Evolutionary conservation across 2,888 invertebrate species (phyloP).

Genomic region (Sicus ferrugineus): DNA sequence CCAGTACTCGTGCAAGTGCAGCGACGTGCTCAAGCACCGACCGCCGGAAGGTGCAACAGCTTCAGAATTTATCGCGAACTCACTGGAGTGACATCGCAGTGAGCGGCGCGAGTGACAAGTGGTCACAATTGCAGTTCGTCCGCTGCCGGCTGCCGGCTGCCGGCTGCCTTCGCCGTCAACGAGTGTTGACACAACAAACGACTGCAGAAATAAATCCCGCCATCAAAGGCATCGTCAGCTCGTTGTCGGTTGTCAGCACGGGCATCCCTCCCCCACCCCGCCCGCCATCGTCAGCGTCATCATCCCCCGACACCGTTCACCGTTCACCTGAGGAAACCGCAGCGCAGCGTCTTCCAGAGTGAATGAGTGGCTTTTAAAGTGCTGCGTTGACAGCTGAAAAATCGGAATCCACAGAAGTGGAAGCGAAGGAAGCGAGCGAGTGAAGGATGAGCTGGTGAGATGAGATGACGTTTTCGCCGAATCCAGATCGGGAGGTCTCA

Average conservation of each 20-base stretch:
- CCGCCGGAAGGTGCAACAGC: slow-evolving; percentile 52
- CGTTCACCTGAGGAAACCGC: slow-evolving; percentile 21
- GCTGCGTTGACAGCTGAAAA: slow-evolving; percentile 28
- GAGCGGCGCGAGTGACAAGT: slow-evolving; percentile 24
- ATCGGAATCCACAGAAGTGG: not conserved
- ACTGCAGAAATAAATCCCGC: slow-evolving; percentile 36
- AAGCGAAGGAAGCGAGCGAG: not conserved
- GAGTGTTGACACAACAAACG: slow-evolving; percentile 38
- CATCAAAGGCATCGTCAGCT: slow-evolving; percentile 25
- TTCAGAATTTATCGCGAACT: slow-evolving; percentile 39
- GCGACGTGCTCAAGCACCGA: slow-evolving; percentile 57
- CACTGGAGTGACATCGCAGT: slow-evolving; percentile 9
- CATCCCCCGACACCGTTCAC: not conserved
- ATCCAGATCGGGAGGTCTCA: not conserved
- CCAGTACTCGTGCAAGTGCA: slow-evolving; percentile 37
- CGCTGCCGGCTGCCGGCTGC: slow-evolving; percentile 3
- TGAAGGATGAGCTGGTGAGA: not conserved
- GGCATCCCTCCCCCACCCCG: too few species aligned
- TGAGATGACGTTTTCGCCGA: not conserved
- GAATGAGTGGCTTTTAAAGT: slow-evolving; percentile 9
- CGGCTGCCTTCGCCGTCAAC: slow-evolving; percentile 14
- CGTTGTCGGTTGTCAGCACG: too few species aligned
- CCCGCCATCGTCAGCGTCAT: slow-evolving; percentile 23
- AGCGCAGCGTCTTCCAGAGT: not conserved
- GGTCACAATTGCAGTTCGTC: slow-evolving; percentile 32